phyloP scores from a whole-genome alignment of 2,888 invertebrate genomes.

The Megastigmus dorsalis region DNA sequence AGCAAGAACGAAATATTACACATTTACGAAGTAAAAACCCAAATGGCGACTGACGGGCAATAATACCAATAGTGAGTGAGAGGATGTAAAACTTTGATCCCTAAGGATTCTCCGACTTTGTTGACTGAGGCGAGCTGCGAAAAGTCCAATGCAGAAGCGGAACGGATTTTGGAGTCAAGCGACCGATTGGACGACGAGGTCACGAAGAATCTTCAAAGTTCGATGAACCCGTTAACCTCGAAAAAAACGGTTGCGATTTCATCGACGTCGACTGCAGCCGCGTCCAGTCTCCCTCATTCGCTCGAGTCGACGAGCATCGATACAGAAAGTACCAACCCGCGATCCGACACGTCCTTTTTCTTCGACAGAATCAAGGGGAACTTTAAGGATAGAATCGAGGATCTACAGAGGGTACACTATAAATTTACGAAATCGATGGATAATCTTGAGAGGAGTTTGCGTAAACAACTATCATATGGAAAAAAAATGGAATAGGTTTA shows the following conservation, averaged over 20 bases:
- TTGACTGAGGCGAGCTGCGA: neutral
- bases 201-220: constrained; percentile 36
- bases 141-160: neutral
- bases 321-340: constrained; percentile 2
- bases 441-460: too few species aligned
- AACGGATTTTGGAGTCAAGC: constrained; percentile 29
- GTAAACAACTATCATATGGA: too few species aligned
- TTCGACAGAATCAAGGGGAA: constrained; percentile 54
- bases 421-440: too few species aligned
- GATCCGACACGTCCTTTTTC: constrained; percentile 43
- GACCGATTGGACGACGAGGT: constrained; percentile 24
- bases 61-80: too few species aligned
- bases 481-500: too few species aligned
- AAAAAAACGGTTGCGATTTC: neutral
- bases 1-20: neutral
- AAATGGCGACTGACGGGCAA: too few species aligned
- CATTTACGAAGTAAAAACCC: neutral
- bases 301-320: too few species aligned
- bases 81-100: constrained; percentile 2
- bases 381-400: constrained; percentile 77
- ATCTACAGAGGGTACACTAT: constrained; percentile 80
- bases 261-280: neutral
- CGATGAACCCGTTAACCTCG: constrained; percentile 22
- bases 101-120: constrained; percentile 21
- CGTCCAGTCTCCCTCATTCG: neutral